Conservation (phyloP, 1,140 invertebrate genomes). For the Apis dorsata region DNA sequence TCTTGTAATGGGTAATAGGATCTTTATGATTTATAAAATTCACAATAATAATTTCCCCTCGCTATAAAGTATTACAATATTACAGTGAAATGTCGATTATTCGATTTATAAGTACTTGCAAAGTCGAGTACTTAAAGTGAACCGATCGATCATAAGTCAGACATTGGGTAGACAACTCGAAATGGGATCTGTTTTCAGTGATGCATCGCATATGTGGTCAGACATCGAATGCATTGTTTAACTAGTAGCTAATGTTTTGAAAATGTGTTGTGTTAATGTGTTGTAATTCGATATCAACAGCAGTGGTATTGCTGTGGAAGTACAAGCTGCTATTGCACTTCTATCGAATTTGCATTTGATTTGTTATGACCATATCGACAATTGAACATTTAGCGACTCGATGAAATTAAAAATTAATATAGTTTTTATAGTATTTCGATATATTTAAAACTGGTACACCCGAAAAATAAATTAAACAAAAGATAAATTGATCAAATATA, state of each 20-base stretch:
- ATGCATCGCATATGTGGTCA: constrained; percentile 23
- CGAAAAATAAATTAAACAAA: too few relatives aligned
- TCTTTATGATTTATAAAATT: constrained; percentile 9
- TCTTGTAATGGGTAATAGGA: constrained; percentile 3
- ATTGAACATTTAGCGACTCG: neutral
- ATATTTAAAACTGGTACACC: too few relatives aligned
- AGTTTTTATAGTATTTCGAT: too few relatives aligned
- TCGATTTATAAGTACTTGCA: too few relatives aligned
- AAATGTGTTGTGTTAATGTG: neutral
- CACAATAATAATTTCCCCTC: constrained; percentile 25
- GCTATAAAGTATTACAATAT: neutral
- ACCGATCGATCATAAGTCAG: constrained; percentile 12
- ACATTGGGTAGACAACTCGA: constrained; percentile 2
- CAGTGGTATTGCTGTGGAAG: neutral
- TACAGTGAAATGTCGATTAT: neutral
- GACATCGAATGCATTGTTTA: neutral
- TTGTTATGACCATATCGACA: too few relatives aligned
- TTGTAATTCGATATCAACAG: constrained; percentile 31
- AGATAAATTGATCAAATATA: too few relatives aligned
- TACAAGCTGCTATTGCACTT: neutral
- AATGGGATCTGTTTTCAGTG: constrained; percentile 1
- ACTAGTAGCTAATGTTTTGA: neutral
- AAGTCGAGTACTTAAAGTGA: neutral
- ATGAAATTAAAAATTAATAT: too few relatives aligned
- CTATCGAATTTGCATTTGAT: too few relatives aligned